Evolutionary conservation across 2,113 vertebrate species (phyloP).

Genomic region (Macaca nemestrina): DNA sequence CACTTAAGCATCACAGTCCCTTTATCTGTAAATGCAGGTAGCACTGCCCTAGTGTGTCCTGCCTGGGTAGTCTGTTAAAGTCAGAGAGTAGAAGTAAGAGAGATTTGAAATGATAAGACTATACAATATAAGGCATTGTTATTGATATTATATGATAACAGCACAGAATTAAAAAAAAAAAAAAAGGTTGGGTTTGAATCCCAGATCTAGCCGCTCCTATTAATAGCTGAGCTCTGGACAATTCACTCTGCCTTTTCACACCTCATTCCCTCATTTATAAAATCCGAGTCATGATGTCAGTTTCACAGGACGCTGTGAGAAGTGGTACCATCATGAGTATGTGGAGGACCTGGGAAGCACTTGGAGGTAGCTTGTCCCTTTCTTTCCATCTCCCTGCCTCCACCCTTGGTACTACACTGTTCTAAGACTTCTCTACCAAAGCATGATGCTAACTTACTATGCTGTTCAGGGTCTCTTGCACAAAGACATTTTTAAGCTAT

Average conservation of each 20-base stretch:
- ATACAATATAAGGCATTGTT: not conserved
- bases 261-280: not conserved
- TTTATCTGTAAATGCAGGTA: not conserved
- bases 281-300: not conserved
- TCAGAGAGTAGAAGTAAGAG: not conserved
- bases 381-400: not conserved
- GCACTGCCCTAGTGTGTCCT: not conserved
- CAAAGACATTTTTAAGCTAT: slow-evolving; percentile 5
- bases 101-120: not conserved
- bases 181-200: not conserved
- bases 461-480: slow-evolving; percentile 23
- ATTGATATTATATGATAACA: not conserved
- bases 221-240: not conserved
- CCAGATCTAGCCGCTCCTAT: not conserved
- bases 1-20: not conserved
- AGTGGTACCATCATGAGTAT: not conserved
- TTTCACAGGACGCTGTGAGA: not conserved
- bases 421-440: not conserved
- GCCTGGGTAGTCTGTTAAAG: not conserved
- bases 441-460: not conserved
- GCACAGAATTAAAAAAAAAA: not conserved
- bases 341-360: not conserved
- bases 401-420: not conserved
- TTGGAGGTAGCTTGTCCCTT: not conserved
- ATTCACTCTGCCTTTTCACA: not conserved